These are phyloP conservation scores for Stenichneumon culpator DNA, from an alignment of 2,888 invertebrate species.

Conservation along the genomic window DNA sequence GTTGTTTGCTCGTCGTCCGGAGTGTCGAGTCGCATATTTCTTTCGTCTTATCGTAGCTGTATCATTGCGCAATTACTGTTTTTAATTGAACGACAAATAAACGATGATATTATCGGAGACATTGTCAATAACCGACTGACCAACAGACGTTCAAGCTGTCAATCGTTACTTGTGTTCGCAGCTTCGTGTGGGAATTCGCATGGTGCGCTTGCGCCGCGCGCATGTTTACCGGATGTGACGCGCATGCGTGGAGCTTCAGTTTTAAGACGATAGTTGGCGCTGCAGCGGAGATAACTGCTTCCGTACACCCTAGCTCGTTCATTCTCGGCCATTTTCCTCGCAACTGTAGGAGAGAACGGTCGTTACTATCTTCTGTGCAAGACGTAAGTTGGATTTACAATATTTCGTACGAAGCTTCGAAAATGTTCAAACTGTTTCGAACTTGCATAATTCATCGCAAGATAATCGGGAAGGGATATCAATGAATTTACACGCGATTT, in stretches of 20 bases:
- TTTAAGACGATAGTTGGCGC: conserved; percentile 24
- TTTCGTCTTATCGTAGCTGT: background rate
- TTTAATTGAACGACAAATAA: background rate
- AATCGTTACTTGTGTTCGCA: background rate
- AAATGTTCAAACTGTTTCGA: background rate
- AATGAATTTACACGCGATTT: background rate
- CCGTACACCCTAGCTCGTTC: background rate
- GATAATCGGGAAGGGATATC: background rate
- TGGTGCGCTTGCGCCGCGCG: background rate
- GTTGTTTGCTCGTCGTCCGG: background rate
- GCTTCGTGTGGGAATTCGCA: background rate
- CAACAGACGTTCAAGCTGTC: conserved; percentile 6
- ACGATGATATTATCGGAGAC: background rate
- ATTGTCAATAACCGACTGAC: conserved; percentile 37
- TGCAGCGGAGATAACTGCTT: conserved; percentile 1
- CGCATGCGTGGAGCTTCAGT: background rate
- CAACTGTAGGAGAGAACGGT: conserved; percentile 56
- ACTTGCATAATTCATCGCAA: background rate
- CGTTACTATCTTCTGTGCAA: conserved; percentile 61
- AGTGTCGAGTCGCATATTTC: background rate
- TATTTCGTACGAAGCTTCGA: background rate
- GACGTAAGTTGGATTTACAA: conserved; percentile 69
- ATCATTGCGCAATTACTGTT: conserved; percentile 14
- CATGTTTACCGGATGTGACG: conserved; percentile 33
- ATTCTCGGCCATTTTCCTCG: conserved; percentile 75